Evolutionary conservation across 2,113 vertebrate genomes (phyloP).

Genomic region (Sinocyclocheilus maitianheensis): DNA sequence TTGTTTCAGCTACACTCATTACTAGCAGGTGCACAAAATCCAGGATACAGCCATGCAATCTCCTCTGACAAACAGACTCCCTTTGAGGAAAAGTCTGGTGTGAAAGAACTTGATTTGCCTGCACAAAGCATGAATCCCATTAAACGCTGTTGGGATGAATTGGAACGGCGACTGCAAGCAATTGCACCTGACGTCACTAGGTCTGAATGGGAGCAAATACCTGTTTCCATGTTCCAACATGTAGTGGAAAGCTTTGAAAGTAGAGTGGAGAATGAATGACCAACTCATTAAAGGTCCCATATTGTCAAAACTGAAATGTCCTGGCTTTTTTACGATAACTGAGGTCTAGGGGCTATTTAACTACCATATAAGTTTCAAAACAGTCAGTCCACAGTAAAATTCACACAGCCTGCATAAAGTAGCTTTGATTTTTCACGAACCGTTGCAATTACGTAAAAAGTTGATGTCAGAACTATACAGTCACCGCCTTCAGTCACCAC

Average conservation of each 20-base stretch:
- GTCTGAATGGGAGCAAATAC: background rate
- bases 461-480: no score
- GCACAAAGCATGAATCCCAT: background rate
- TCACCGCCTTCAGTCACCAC: no score
- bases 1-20: slow-evolving; percentile 17
- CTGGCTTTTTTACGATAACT: no score
- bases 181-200: background rate
- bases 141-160: background rate
- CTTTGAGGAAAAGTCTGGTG: slow-evolving; percentile 17
- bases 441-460: no score
- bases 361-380: no score
- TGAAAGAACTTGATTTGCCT: slow-evolving; percentile 17
- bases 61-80: slow-evolving; percentile 18
- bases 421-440: no score
- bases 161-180: slow-evolving; percentile 4
- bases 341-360: no score
- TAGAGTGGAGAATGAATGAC: background rate
- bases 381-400: no score
- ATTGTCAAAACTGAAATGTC: no score
- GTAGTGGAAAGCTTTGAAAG: background rate
- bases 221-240: background rate
- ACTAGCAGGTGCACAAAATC: slow-evolving; percentile 15
- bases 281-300: background rate
- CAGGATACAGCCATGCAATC: slow-evolving; percentile 18
- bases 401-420: no score